Percentiles rank a stretch among this genome's conserved stretches.
Conservation (phyloP, 2,113 vertebrate genomes). For the Plestiodon gilberti region DNA sequence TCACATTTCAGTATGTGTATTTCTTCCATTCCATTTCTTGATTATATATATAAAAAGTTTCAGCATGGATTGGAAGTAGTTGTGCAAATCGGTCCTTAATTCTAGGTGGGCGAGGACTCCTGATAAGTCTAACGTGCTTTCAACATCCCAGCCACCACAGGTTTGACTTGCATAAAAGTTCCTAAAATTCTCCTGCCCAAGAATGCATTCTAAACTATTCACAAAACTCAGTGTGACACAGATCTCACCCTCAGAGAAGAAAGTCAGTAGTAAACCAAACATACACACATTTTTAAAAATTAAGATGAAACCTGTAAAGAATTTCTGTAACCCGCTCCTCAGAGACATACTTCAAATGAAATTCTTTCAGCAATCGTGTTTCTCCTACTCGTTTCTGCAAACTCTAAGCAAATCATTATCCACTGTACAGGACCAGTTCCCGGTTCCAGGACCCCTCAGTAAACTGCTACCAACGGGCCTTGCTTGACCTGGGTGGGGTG, state of each 20-base stretch:
- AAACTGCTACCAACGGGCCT: too few relatives aligned
- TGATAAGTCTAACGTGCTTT: neutral
- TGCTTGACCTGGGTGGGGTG: too few relatives aligned
- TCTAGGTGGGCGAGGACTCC: neutral
- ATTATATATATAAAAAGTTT: too few relatives aligned
- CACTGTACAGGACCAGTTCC: neutral
- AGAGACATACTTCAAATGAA: neutral
- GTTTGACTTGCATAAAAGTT: neutral
- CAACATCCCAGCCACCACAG: neutral
- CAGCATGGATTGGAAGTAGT: neutral
- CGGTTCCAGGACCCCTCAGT: too few relatives aligned
- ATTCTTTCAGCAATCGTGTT: neutral
- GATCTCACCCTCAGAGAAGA: neutral
- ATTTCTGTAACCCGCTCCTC: neutral
- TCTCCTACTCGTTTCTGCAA: neutral
- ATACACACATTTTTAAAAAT: neutral
- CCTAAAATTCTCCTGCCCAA: neutral
- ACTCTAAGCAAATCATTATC: conserved; percentile 13
- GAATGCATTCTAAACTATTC: neutral
- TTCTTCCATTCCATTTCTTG: too few relatives aligned
- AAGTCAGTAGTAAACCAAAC: neutral
- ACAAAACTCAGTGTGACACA: neutral
- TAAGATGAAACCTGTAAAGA: conserved; percentile 2
- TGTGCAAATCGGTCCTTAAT: neutral
- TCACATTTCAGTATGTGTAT: too few relatives aligned